phyloP scores from a whole-genome alignment of 2,797 vertebrate genomes.

The Enteromius trimaculatus region DNA sequence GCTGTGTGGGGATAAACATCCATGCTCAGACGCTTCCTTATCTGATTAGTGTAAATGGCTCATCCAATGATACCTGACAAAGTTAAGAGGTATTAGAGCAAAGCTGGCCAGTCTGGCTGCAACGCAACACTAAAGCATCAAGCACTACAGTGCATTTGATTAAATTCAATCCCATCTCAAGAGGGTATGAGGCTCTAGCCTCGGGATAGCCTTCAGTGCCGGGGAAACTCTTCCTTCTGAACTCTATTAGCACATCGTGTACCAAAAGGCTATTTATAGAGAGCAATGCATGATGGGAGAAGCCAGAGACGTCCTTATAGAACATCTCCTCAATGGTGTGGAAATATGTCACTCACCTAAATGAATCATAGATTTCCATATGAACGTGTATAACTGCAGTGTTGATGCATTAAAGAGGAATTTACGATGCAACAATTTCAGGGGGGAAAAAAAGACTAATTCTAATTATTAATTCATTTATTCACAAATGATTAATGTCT shows the following conservation, averaged over 20 bases:
- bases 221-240: constrained; percentile 17
- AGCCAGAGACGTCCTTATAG: constrained; percentile 8
- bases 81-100: constrained; percentile 63
- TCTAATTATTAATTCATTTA: not conserved
- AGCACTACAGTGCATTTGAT: constrained; percentile 48
- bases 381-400: not conserved
- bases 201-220: constrained; percentile 13
- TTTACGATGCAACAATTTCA: not conserved
- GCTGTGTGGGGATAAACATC: constrained; percentile 55
- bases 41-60: constrained; percentile 74
- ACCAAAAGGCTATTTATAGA: constrained; percentile 20
- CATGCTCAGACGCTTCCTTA: constrained; percentile 67
- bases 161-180: constrained; percentile 70
- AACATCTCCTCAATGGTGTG: not conserved
- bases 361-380: not conserved
- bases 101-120: constrained; percentile 56
- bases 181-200: constrained; percentile 61
- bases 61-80: constrained; percentile 69
- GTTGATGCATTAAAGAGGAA: not conserved
- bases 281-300: constrained; percentile 1
- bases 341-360: not conserved
- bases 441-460: not conserved
- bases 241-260: not conserved
- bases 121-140: constrained; percentile 33
- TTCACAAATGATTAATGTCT: not conserved